phyloP scores from a whole-genome alignment of 2,113 vertebrate species.

The Percina caprodes region DNA sequence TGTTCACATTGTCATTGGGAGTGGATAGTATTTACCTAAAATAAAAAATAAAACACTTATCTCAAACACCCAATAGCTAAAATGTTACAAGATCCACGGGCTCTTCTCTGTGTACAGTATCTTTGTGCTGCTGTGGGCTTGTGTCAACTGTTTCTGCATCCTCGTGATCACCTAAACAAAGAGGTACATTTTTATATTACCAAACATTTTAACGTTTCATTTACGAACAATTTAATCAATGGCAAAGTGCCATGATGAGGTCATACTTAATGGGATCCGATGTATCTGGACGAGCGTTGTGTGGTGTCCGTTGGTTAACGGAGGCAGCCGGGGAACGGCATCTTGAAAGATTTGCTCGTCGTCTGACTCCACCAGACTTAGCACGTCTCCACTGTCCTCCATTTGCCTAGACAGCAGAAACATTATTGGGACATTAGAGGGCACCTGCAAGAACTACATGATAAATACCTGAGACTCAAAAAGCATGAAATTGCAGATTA shows the following conservation, averaged over 20 bases:
- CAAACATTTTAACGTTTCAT: background rate
- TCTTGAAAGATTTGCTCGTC: conserved; percentile 83
- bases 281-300: conserved; percentile 84
- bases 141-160: conserved; percentile 47
- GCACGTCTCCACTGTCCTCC: conserved; percentile 80
- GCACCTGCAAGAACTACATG: background rate
- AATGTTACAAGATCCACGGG: conserved; percentile 61
- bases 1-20: conserved; percentile 68
- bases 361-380: conserved; percentile 93
- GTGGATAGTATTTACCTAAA: conserved; percentile 17
- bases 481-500: no score
- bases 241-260: rapidly evolving
- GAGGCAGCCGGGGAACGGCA: conserved; percentile 74
- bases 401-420: conserved; percentile 53
- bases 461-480: background rate
- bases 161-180: conserved; percentile 64
- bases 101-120: conserved; percentile 55
- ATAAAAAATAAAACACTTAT: conserved; percentile 16
- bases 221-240: rapidly evolving
- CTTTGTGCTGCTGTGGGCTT: conserved; percentile 51
- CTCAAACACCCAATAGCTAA: conserved; percentile 42
- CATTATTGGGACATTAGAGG: background rate
- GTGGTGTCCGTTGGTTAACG: conserved; percentile 65
- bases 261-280: conserved; percentile 76
- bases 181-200: background rate